phyloP scores from a whole-genome alignment of 53 echinoderm and acorn worm genomes.

The Paelopatides confundens region DNA sequence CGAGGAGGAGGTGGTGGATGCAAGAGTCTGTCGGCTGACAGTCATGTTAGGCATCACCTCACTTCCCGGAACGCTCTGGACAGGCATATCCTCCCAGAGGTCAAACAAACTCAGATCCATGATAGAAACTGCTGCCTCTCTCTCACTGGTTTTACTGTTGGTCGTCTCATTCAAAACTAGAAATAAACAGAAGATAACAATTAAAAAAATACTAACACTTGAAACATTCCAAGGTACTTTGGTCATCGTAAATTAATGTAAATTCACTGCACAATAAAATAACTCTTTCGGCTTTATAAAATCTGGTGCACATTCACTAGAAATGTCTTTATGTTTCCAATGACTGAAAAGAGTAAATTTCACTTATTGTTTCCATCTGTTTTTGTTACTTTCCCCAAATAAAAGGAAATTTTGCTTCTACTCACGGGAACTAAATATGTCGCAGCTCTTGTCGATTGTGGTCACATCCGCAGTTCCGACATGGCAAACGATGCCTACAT shows the following conservation, averaged over 20 bases:
- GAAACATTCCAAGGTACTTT: no score
- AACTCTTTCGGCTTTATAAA: no score
- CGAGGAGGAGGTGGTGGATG: conserved; percentile 1
- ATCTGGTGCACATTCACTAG: no score
- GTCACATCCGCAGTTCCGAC: conserved; percentile 31
- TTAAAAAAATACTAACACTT: no score
- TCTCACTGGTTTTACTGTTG: neutral
- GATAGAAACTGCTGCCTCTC: neutral
- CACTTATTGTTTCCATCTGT: no score
- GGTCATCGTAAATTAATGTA: no score
- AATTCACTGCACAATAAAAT: no score
- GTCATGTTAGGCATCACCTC: conserved; percentile 33
- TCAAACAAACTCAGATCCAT: conserved; percentile 1
- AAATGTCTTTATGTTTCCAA: no score
- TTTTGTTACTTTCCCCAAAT: no score
- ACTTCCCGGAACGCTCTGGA: conserved; percentile 17
- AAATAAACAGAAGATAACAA: neutral
- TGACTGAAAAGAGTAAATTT: no score
- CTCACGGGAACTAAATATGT: conserved; percentile 34
- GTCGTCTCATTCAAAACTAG: neutral
- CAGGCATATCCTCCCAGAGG: neutral
- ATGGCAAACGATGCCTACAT: neutral
- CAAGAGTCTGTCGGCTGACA: conserved; percentile 17
- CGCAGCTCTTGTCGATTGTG: conserved; percentile 41
- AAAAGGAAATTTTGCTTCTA: neutral